Evolutionary conservation across 64 coral and sea anemone genomes (phyloP).

Genomic region (Astreopora myriophthalma): DNA sequence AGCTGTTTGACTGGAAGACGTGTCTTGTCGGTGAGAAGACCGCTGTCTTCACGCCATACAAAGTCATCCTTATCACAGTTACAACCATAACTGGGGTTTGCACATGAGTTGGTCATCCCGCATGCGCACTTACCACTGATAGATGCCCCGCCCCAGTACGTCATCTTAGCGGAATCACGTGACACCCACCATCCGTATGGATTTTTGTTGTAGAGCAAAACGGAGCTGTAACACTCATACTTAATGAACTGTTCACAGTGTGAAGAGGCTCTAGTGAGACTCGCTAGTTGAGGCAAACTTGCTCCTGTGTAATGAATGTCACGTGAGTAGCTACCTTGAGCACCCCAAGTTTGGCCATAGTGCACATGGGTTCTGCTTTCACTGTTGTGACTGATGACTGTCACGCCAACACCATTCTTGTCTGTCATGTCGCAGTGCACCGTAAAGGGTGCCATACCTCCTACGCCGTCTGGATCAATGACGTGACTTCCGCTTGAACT

Average conservation of each 20-base stretch:
- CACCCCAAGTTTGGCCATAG: neutral
- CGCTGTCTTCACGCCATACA: neutral
- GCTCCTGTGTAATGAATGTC: neutral
- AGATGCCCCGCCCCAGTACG: neutral
- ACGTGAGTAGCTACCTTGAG: neutral
- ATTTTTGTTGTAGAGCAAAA: neutral
- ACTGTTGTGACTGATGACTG: conserved; percentile 8
- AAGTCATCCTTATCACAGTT: neutral
- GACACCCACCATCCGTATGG: neutral
- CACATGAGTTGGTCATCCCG: neutral
- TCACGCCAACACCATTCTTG: conserved; percentile 12
- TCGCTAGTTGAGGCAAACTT: neutral
- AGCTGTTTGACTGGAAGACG: neutral
- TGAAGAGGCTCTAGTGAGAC: neutral
- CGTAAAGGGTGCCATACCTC: neutral
- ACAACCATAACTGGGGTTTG: neutral
- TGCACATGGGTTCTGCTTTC: neutral
- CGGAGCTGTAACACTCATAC: neutral
- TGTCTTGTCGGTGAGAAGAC: neutral
- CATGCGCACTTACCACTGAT: neutral
- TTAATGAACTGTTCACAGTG: conserved; percentile 16
- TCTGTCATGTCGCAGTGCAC: conserved; percentile 21
- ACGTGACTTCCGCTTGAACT: neutral
- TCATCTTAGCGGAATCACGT: neutral
- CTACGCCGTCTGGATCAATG: neutral